Conservation (phyloP, 2,888 invertebrate genomes). For the Ophioninae sp. region DNA sequence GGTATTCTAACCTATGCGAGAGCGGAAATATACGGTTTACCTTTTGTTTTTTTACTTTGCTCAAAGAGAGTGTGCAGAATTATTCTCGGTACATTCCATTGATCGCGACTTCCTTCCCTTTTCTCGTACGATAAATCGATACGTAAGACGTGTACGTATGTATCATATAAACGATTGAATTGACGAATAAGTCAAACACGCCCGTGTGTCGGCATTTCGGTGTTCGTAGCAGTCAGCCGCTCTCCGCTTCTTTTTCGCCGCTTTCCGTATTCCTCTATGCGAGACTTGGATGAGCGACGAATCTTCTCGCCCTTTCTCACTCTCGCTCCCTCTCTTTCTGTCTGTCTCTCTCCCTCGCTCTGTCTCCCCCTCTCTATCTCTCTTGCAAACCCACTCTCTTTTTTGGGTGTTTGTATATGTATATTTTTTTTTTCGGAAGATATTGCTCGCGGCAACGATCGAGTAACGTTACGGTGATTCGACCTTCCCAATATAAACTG, state of each 20-base stretch:
- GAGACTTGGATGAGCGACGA: slow-evolving; percentile 3
- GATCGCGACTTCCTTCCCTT: slow-evolving; percentile 61
- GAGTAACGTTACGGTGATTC: not conserved
- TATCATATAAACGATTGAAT: slow-evolving; percentile 51
- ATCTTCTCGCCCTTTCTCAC: slow-evolving; percentile 11
- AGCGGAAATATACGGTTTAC: slow-evolving; percentile 57
- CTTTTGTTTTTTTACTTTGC: slow-evolving; percentile 67
- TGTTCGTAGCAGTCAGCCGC: slow-evolving; percentile 32
- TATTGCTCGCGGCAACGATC: slow-evolving; percentile 4
- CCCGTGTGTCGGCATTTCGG: slow-evolving; percentile 73
- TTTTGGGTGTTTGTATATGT: not conserved
- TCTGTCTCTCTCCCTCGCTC: slow-evolving; percentile 27
- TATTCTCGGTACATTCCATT: slow-evolving; percentile 69
- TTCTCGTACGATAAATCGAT: slow-evolving; percentile 70
- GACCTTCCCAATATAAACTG: slow-evolving; percentile 17
- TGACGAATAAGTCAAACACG: slow-evolving; percentile 72
- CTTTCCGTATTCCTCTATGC: not conserved
- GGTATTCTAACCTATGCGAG: slow-evolving; percentile 70
- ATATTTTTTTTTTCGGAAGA: not conserved
- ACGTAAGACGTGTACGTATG: slow-evolving; percentile 67
- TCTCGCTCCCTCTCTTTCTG: slow-evolving; percentile 29
- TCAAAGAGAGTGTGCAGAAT: slow-evolving; percentile 64
- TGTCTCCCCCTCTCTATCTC: too few species aligned
- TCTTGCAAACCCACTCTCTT: not conserved
- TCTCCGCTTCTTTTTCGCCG: not conserved